Evolutionary conservation across 1,140 invertebrate genomes (phyloP), one percentile per base, ranked within the genome.

Genomic region (Batillaria attramentaria): DNA sequence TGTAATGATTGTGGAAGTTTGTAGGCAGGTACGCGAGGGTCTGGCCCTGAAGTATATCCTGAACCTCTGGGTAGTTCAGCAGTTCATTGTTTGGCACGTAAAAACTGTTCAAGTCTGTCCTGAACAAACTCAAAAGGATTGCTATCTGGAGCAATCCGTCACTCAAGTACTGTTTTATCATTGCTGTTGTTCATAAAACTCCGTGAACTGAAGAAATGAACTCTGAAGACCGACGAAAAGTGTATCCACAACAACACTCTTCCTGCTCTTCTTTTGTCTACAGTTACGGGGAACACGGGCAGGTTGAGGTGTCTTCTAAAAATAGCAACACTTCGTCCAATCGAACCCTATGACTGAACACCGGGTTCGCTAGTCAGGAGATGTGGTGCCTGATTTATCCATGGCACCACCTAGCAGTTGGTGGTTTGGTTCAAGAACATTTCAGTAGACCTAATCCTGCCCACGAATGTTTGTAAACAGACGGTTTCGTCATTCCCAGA

Each of bases 81-180:
- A 83, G 85, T 75, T 75, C 73, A 68, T 86, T 84, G 72, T 92
- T 86, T n/a, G 93, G 93, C 37, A 95, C 88, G 83, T 94, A 93
- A 18, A 75, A 68, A 31, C 93, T 93, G 60, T 94, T 94, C 0
- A 95, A 93, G 87, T 96, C 94, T 0, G 95, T 93, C 83, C 95
- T 93, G 20, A 97, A 89, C 6, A 96, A 91, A 86, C 95, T 96
- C 28, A 96, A 91, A 31, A 96, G 91, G 76, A 97, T 90, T 8
- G 95, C 95, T 8, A 97, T 91, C 83, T 95, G 94, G 28, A 97
- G 90, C 69, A 96, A 91, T 90, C 96, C 95, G 86, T 96, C 95
- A 2, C 85, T 85, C 72, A 90, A 89, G 80, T 87, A 88, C 62
- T 89, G 79, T 79, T 90, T 90, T 31, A 89, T 83, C 84, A 87